Evolutionary conservation across 2,888 invertebrate species (phyloP).

Genomic region (Diarsia mendica): DNA sequence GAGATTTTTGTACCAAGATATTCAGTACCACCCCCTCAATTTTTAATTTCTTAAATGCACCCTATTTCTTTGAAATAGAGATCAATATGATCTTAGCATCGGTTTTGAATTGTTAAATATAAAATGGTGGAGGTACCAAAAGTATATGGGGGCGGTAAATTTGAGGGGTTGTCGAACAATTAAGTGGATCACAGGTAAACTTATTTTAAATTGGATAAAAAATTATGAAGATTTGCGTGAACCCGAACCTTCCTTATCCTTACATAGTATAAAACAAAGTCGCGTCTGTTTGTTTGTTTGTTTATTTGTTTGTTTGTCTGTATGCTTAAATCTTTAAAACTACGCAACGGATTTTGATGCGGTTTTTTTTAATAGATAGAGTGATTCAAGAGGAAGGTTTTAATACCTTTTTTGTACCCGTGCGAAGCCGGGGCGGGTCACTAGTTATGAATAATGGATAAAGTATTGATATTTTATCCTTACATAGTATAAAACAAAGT

Average conservation of each 20-base stretch:
- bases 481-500: too few species aligned
- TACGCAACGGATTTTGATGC: too few species aligned
- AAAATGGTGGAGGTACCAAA: conserved; percentile 59
- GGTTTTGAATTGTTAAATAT: conserved; percentile 5
- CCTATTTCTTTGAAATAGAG: conserved; percentile 47
- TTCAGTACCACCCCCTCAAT: conserved; percentile 1
- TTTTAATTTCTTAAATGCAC: conserved; percentile 22
- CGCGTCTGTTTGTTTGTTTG: too few species aligned
- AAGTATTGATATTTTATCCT: conserved; percentile 36
- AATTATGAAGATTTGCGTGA: conserved; percentile 63
- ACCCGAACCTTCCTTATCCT: conserved; percentile 39
- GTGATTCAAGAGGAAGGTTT: too few species aligned
- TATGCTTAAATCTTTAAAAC: too few species aligned
- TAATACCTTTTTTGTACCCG: too few species aligned
- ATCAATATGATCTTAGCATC: conserved; percentile 16
- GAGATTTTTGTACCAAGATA: conserved; percentile 67
- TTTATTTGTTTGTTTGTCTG: too few species aligned
- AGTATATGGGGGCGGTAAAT: conserved; percentile 81
- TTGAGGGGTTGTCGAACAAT: conserved; percentile 87
- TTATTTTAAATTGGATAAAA: conserved; percentile 79
- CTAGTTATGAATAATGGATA: conserved; percentile 59
- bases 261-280: too few species aligned
- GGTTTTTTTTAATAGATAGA: too few species aligned
- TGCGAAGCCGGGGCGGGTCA: too few species aligned
- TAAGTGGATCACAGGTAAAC: conserved; percentile 86